These are phyloP conservation scores for Seriola quinqueradiata DNA, from an alignment of 2,113 vertebrate species.

Conservation along the genomic window DNA sequence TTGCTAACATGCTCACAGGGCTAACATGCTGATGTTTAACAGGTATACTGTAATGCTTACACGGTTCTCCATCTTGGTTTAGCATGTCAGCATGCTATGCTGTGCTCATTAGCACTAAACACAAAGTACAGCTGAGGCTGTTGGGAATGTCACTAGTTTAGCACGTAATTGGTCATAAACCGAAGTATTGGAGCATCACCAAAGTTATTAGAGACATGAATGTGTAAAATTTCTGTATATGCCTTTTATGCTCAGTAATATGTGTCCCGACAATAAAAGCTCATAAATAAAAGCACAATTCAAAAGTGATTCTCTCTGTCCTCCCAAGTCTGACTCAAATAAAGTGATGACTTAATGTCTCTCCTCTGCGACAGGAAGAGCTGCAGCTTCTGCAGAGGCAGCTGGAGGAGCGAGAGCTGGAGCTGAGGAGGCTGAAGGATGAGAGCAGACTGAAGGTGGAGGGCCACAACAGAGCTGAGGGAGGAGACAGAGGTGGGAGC, in stretches of 20 bases:
- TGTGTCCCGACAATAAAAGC: no score
- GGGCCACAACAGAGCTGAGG: constrained; percentile 75
- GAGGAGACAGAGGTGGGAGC: constrained; percentile 87
- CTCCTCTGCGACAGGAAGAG: constrained; percentile 86
- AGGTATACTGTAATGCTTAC: background rate
- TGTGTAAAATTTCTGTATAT: no score
- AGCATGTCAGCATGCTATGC: background rate
- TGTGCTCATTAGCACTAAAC: no score
- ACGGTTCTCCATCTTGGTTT: background rate
- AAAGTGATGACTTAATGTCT: background rate
- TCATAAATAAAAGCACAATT: no score
- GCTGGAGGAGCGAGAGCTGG: constrained; percentile 89
- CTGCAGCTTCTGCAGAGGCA: constrained; percentile 89
- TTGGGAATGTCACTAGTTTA: no score
- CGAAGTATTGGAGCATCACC: no score
- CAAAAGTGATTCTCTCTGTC: background rate
- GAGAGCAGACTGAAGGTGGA: constrained; percentile 81
- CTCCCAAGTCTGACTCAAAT: background rate
- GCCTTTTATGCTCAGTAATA: no score
- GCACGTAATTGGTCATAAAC: no score
- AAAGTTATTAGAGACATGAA: no score
- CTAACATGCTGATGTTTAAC: background rate
- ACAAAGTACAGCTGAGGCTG: no score
- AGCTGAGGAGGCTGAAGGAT: constrained; percentile 88
- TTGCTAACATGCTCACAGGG: no score